phyloP scores from a whole-genome alignment of 2,888 invertebrate species.

The Drosophila nr. perissopoda region DNA sequence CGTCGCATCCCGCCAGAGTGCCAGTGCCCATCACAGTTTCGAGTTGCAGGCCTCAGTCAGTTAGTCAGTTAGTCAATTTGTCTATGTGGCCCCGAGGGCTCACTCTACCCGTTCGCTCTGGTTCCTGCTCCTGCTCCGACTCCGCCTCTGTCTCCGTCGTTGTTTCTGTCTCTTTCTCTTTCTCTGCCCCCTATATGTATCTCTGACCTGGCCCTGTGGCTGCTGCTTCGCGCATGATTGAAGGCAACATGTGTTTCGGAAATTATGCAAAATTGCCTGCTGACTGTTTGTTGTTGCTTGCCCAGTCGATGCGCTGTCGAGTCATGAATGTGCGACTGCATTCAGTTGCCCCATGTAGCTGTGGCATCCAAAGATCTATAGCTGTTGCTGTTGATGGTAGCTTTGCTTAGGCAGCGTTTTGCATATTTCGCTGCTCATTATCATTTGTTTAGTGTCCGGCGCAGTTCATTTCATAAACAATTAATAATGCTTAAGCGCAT shows the following conservation, averaged over 20 bases:
- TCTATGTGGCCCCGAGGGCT: slow-evolving; percentile 71
- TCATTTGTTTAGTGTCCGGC: slow-evolving; percentile 71
- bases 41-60: slow-evolving; percentile 50
- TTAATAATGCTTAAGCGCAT: slow-evolving; percentile 79
- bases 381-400: slow-evolving; percentile 8
- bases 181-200: slow-evolving; percentile 11
- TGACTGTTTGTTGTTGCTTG: slow-evolving; percentile 38
- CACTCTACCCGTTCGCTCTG: slow-evolving; percentile 28
- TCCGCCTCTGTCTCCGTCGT: slow-evolving; percentile 8
- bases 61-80: slow-evolving; percentile 75
- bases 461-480: slow-evolving; percentile 77
- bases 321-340: slow-evolving; percentile 41
- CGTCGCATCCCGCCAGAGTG: not conserved
- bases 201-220: slow-evolving; percentile 31
- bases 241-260: slow-evolving; percentile 83
- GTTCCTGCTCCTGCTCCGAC: slow-evolving; percentile 24
- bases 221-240: slow-evolving; percentile 78
- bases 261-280: slow-evolving; percentile 80
- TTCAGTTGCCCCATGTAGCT: slow-evolving; percentile 15
- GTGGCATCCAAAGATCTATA: slow-evolving; percentile 24
- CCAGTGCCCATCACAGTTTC: slow-evolving; percentile 25
- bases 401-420: slow-evolving; percentile 54
- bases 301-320: slow-evolving; percentile 18
- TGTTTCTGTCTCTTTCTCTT: slow-evolving; percentile 1
- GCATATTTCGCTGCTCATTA: slow-evolving; percentile 78